These are phyloP conservation scores for Andrena camellia DNA, from an alignment of 2,888 invertebrate species.

Conservation along the genomic window DNA sequence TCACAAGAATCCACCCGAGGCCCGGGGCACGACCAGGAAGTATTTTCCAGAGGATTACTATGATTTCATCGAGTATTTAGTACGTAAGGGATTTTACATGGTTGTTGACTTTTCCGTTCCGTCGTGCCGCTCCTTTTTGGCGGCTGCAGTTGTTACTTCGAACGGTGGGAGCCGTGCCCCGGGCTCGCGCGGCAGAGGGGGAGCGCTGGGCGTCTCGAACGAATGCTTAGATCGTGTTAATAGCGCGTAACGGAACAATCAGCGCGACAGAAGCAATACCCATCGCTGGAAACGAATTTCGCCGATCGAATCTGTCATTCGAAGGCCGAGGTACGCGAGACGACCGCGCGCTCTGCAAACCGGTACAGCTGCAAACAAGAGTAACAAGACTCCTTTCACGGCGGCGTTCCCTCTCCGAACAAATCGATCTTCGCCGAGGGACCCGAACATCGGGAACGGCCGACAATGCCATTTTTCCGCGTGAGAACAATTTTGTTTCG, in stretches of 20 bases:
- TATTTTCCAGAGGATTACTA: neutral
- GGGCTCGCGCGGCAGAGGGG: neutral
- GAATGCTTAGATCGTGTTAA: neutral
- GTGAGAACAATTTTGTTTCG: neutral
- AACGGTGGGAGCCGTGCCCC: neutral
- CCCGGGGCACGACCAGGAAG: neutral
- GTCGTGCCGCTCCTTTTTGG: neutral
- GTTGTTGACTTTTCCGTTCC: neutral
- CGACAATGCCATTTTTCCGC: neutral
- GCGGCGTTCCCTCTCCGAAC: neutral
- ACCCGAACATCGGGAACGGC: neutral
- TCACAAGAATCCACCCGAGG: neutral
- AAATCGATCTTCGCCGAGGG: neutral
- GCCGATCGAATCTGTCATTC: slow-evolving; percentile 22
- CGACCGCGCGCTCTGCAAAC: neutral
- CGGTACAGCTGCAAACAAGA: neutral
- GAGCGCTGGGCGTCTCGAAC: neutral
- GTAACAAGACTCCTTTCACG: neutral
- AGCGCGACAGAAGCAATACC: slow-evolving; percentile 19
- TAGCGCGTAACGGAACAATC: neutral
- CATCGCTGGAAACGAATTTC: slow-evolving; percentile 9
- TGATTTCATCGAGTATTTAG: neutral
- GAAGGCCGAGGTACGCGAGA: neutral
- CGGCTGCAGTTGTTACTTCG: too few species aligned
- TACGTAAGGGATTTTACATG: neutral